These are phyloP conservation scores for Lacerta agilis DNA, from an alignment of 2,797 vertebrate genomes.

Conservation along the genomic window DNA sequence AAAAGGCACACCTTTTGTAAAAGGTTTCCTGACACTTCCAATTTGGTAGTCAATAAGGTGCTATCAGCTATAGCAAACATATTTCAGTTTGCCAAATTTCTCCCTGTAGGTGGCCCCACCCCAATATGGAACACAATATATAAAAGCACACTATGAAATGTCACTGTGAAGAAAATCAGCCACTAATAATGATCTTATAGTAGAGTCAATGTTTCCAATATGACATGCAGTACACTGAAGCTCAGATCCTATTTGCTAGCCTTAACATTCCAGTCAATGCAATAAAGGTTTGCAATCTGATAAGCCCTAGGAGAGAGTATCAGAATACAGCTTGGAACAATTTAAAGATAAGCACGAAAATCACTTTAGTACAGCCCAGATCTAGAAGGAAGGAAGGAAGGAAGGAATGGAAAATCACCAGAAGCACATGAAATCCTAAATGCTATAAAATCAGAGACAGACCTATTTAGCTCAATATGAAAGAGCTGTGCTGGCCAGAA, in stretches of 20 bases:
- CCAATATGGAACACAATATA: not conserved
- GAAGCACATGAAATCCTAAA: no score
- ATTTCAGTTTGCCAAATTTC: not conserved
- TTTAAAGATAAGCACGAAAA: no score
- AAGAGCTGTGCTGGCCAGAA: no score
- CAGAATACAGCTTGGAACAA: no score
- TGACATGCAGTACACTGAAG: not conserved
- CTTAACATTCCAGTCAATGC: not conserved
- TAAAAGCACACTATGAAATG: no score
- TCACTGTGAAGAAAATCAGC: not conserved
- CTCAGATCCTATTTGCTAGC: not conserved
- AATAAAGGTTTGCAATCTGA: not conserved
- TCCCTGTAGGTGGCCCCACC: not conserved
- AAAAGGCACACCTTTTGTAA: no score
- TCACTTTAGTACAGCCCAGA: no score
- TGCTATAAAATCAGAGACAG: no score
- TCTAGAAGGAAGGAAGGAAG: no score
- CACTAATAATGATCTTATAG: not conserved
- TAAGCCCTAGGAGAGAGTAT: no score
- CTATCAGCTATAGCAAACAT: not conserved
- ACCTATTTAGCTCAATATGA: no score
- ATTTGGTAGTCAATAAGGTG: not conserved
- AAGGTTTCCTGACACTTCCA: not conserved
- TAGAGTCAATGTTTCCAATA: not conserved
- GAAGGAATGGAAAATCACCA: no score